A percentile compares a stretch with the other conserved stretches of the same genome.
Evolutionary conservation across 2,888 invertebrate species (phyloP).

Genomic region (Yponomeuta plumbellus): DNA sequence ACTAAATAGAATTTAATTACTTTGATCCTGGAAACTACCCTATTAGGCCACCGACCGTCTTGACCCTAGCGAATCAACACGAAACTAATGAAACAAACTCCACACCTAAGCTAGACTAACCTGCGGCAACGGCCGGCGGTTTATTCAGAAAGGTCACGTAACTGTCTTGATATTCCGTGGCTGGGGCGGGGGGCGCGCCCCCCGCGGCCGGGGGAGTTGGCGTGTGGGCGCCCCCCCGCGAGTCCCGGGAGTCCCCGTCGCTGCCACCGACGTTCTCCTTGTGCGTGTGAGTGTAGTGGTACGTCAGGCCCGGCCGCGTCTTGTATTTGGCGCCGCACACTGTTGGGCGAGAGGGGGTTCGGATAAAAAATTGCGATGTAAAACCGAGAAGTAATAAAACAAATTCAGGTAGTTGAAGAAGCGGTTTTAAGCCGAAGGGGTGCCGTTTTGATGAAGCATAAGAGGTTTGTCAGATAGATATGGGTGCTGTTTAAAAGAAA

Average conservation of each 20-base stretch:
- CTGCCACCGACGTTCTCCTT: constrained; percentile 63
- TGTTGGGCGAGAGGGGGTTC: constrained; percentile 48
- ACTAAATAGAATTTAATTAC: too few species aligned
- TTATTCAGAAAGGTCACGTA: constrained; percentile 81
- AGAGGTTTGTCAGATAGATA: too few species aligned
- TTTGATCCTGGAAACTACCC: too few species aligned
- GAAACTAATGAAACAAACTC: too few species aligned
- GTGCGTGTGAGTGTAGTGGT: constrained; percentile 96
- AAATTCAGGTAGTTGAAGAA: not conserved
- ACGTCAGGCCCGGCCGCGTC: constrained; percentile 95
- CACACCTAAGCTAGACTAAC: constrained; percentile 8
- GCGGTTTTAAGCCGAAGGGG: not conserved
- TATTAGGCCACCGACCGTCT: too few species aligned
- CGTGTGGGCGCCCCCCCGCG: constrained; percentile 37
- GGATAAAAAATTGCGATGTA: not conserved
- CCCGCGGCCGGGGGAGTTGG: constrained; percentile 39
- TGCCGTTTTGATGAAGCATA: too few species aligned
- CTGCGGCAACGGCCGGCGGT: constrained; percentile 44
- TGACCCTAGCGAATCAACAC: too few species aligned
- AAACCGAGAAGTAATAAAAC: not conserved
- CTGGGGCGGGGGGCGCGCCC: constrained; percentile 37
- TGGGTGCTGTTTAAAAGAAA: too few species aligned
- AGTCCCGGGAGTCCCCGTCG: constrained; percentile 56
- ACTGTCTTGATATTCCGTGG: constrained; percentile 80
- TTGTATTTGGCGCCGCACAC: constrained; percentile 98